phyloP scores from a whole-genome alignment of 2,888 invertebrate genomes.

The Crocallis elinguaria region DNA sequence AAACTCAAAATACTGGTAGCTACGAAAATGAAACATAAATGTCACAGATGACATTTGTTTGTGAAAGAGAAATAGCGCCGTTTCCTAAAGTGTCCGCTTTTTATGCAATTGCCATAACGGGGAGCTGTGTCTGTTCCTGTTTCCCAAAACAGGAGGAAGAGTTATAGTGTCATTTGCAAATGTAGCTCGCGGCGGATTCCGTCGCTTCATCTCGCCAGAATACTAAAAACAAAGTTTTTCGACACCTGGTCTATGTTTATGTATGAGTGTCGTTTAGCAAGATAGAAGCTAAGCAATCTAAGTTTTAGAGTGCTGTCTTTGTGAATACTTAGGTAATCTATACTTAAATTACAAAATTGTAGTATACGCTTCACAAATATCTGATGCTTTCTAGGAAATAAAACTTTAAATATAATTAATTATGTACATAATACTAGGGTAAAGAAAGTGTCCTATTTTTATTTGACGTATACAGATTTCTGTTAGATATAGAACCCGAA shows the following conservation, averaged over 20 bases:
- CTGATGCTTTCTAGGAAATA: not conserved
- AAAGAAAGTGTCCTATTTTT: too few relatives aligned
- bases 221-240: conserved; percentile 30
- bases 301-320: conserved; percentile 1
- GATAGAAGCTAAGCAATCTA: too few relatives aligned
- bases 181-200: conserved; percentile 13
- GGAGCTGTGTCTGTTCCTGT: conserved; percentile 15
- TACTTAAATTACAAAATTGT: not conserved
- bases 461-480: too few relatives aligned
- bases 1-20: not conserved
- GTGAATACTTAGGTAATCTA: not conserved
- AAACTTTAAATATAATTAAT: too few relatives aligned
- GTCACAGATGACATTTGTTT: not conserved
- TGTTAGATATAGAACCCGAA: too few relatives aligned
- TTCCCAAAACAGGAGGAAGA: conserved; percentile 23
- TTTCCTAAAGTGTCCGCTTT: conserved; percentile 20
- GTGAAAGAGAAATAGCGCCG: conserved; percentile 1
- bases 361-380: not conserved
- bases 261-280: conserved; percentile 11
- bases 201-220: conserved; percentile 21
- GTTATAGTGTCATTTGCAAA: conserved; percentile 34
- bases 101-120: conserved; percentile 17
- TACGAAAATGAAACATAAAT: not conserved
- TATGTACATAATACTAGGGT: too few relatives aligned
- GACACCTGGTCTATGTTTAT: conserved; percentile 22